These are phyloP conservation scores for Chlorocebus sabaeus DNA, from an alignment of 2,113 vertebrate genomes.

Conservation along the genomic window DNA sequence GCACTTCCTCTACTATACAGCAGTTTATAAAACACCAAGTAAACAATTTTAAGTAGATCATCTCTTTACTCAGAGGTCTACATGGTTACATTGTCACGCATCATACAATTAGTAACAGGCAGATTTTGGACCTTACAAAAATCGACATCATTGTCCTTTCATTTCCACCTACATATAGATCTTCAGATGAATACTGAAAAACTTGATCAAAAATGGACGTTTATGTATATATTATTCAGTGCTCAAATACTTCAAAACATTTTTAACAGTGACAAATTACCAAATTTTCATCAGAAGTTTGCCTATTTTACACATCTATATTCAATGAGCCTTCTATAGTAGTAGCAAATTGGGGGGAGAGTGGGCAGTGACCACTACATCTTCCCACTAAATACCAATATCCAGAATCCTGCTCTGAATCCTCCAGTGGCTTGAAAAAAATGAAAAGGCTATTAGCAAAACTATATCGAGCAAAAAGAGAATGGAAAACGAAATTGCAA, in stretches of 20 bases:
- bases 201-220: background rate
- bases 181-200: background rate
- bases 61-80: conserved; percentile 17
- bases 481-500: conserved; percentile 13
- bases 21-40: conserved; percentile 41
- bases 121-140: background rate
- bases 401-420: background rate
- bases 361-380: background rate
- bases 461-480: background rate
- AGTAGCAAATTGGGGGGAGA: background rate
- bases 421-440: background rate
- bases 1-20: background rate
- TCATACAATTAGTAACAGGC: background rate
- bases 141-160: background rate
- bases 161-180: background rate
- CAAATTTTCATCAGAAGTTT: conserved; percentile 23
- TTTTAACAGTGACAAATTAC: background rate
- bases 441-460: background rate
- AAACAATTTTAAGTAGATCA: background rate
- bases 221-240: background rate
- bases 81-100: background rate
- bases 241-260: background rate
- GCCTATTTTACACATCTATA: background rate
- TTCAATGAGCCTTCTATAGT: background rate
- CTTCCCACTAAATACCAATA: background rate